A percentile compares a stretch with the other conserved stretches of the same genome.
Conservation (phyloP, 2,797 vertebrate species). For the Thamnophis elegans region DNA sequence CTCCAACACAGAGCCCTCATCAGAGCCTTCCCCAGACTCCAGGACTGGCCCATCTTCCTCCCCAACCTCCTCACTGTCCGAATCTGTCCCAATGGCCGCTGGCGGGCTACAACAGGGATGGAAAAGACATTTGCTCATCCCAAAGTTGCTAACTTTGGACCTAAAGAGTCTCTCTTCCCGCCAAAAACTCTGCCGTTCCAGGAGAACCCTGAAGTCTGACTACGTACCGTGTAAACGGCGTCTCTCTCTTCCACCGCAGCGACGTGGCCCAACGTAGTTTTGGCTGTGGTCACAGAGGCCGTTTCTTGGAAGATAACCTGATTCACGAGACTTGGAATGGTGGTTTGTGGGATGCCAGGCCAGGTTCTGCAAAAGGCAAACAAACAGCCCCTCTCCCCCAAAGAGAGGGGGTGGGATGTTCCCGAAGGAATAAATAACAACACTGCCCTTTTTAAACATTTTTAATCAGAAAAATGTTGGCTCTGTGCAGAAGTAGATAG, state of each 20-base stretch:
- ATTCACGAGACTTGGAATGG: slow-evolving; percentile 32
- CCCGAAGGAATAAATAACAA: neutral
- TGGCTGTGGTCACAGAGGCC: slow-evolving; percentile 71
- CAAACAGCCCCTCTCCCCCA: neutral
- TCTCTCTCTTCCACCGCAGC: slow-evolving; percentile 76
- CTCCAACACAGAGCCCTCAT: too few relatives aligned
- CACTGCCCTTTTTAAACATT: neutral
- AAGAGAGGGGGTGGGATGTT: too few relatives aligned
- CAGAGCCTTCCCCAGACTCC: too few relatives aligned
- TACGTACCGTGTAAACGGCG: slow-evolving; percentile 72
- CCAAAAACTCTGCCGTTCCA: neutral
- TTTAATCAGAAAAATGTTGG: too few relatives aligned
- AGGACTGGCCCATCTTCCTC: too few relatives aligned
- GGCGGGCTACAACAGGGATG: too few relatives aligned
- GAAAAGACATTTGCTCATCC: neutral
- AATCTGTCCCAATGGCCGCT: too few relatives aligned
- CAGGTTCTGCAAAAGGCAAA: slow-evolving; percentile 73
- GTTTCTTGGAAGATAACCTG: slow-evolving; percentile 62
- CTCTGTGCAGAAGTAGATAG: too few relatives aligned
- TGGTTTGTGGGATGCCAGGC: slow-evolving; percentile 74
- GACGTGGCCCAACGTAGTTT: slow-evolving; percentile 76
- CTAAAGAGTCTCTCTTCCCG: too few relatives aligned
- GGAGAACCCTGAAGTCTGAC: neutral
- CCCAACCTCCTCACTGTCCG: too few relatives aligned
- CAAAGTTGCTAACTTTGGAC: neutral